Percentiles rank a stretch among this genome's conserved stretches.
Evolutionary conservation across 1,140 invertebrate genomes (phyloP).

Genomic region (Patella vulgata): DNA sequence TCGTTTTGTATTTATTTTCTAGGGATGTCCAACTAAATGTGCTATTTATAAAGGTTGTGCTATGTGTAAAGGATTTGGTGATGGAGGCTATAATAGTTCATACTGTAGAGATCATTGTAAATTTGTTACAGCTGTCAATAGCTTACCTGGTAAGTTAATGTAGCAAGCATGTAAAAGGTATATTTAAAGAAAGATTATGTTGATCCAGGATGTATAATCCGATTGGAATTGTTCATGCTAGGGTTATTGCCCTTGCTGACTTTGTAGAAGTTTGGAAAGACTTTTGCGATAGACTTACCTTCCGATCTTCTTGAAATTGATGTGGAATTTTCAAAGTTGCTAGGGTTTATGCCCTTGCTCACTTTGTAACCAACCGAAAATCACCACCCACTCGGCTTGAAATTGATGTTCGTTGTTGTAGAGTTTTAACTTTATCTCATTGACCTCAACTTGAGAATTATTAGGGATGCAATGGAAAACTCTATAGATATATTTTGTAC

Average conservation of each 20-base stretch:
- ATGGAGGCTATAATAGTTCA: constrained; percentile 77
- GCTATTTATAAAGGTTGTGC: constrained; percentile 91
- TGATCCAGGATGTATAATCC: too few relatives aligned
- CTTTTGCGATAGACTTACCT: too few relatives aligned
- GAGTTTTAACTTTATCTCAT: too few relatives aligned
- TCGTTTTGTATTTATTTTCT: constrained; percentile 39
- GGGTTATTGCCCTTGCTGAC: neutral
- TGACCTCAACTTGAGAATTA: too few relatives aligned
- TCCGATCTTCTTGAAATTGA: neutral
- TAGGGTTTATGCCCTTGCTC: too few relatives aligned
- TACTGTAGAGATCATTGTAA: constrained; percentile 64
- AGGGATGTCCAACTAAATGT: constrained; percentile 89
- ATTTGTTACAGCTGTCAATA: constrained; percentile 7
- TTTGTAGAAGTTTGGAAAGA: neutral
- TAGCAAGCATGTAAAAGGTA: too few relatives aligned
- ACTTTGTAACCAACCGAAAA: too few relatives aligned
- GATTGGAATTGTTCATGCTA: constrained; percentile 3
- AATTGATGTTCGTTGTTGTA: too few relatives aligned
- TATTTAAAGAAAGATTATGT: too few relatives aligned
- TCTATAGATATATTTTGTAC: too few relatives aligned
- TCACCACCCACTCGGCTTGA: too few relatives aligned
- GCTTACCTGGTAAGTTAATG: constrained; percentile 16
- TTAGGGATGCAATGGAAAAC: too few relatives aligned
- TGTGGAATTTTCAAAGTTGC: neutral
- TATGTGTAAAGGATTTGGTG: constrained; percentile 88